Evolutionary conservation across 1,140 invertebrate genomes (phyloP), one percentile per base, ranked within the genome.

Genomic region (Melanaphis sacchari): DNA sequence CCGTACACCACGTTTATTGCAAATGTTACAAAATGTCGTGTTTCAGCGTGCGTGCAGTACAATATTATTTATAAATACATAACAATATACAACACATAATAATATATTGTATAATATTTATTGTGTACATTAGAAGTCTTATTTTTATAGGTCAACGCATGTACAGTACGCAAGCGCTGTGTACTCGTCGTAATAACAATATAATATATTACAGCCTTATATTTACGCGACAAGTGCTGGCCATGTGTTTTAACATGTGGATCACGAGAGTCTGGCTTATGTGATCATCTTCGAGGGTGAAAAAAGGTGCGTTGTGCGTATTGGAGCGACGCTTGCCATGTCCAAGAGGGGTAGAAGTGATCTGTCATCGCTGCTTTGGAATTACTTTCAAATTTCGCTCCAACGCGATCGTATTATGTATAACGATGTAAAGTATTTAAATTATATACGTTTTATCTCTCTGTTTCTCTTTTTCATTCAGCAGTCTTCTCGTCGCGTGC

Each of bases 181-280:
- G 38, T 15, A 52, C 24, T 31, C 59, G 26, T 59, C 1, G 26
- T 81, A 91, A 66, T 76, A 76, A 76, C 59, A 76, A n/a, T 76
- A 76, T 76, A 76, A n/a, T 76, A 76, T 18, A 76, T 66, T 66
- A 52, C 24, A 52, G 38, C 46, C 22, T 40, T 52, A 7, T 76
- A 76, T 59, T 59, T 59, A 81, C 41, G 40, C 38, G 40, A 84
- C 91, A 92, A 92, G 91, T 92, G 91, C 43, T 82, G 76, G 91
- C 91, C 91, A 92, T 84, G 91, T 92, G 91, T 92, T 92, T 92
- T 84, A 84, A 92, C 91, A 92, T 82, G 81, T 92, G 91, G 76
- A 82, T 5, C 76, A 52, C n/a, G 26, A 84, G n/a, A 40, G 91
- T 82, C 43, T 82, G 40, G 91, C n/a, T 76, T 76, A 46, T 49